Base-by-base conservation (phyloP, 2,888 invertebrate species). In the Azorinus chamasolen region DNA sequence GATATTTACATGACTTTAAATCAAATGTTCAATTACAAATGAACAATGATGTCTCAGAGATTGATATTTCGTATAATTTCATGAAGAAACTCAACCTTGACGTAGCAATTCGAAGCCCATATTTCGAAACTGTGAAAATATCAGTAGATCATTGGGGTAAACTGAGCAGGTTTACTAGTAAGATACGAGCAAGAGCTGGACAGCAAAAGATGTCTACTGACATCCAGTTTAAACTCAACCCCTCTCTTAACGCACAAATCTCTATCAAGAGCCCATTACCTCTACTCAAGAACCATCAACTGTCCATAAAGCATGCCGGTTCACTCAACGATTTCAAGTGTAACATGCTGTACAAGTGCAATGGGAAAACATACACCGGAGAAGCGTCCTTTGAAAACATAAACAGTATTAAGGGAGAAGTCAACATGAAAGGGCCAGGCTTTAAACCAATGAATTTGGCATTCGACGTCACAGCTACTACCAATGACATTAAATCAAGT, bases 81-180 rank as follows among this genome's bases (percentile, higher is more conserved):
- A 46, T 61, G 4, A 64, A 48, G 27, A 78, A 73, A 39, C 46
- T 69, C 2, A 69, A 78, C 41, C 45, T 73, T 25, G 78, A 78
- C 32, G 25, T 78, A n/a, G 58, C 64, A 12, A 61, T 78, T 1
- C 59, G 69, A 61, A 65, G 61, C 25, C 70, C 78, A 27, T 73
- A 69, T 43, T 65, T 45, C 32, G 50, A 65, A 22, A 50, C 72
- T 16, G 50, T 78, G 18, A 78, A 73, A 32, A 69, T 61, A n/a
- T 73, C 78, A 0, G 37, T 78, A 5, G 73, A 69, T 37, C 78
- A 78, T 46, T 73, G 68, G 71, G 77, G 77, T 25, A 62, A 39
- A 25, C 20, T 43, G 57, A 51, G 66, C 12, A 71, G 59, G 18
- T 68, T 68, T n/a, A 45, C 48, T 8, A 59, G 20, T 18, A 59